Evolutionary conservation across 2,113 vertebrate genomes (phyloP).

Genomic region (Phalacrocorax brasilianus): DNA sequence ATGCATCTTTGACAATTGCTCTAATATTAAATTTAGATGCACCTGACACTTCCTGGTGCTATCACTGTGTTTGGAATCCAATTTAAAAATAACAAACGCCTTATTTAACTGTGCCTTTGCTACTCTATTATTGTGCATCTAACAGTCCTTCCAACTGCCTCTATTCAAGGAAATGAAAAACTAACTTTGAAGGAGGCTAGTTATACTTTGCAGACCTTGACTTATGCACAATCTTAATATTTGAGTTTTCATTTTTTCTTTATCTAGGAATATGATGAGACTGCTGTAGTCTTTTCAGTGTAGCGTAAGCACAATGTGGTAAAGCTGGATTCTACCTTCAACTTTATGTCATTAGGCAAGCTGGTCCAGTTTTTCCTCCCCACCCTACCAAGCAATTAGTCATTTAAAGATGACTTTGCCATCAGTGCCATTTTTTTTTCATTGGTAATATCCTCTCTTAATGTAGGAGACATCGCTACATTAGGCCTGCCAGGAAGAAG

Average conservation of each 20-base stretch:
- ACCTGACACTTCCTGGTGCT: not conserved
- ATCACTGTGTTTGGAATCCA: not conserved
- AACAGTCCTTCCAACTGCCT: not conserved
- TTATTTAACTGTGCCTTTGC: not conserved
- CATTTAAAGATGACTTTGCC: not conserved
- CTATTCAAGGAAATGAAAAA: not conserved
- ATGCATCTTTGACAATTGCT: slow-evolving; percentile 6
- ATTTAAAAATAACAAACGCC: not conserved
- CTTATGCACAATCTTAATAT: not conserved
- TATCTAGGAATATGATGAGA: not conserved
- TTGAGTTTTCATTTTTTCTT: not conserved
- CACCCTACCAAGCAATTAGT: not conserved
- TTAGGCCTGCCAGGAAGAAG: not conserved
- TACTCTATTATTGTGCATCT: not conserved
- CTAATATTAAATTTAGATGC: not conserved
- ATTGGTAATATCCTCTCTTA: not conserved
- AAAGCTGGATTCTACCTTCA: not conserved
- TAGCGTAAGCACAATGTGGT: not conserved
- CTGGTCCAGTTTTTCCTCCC: not conserved
- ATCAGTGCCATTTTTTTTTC: not conserved
- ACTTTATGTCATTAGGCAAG: not conserved
- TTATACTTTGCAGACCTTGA: not conserved
- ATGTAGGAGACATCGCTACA: not conserved
- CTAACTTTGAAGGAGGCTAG: not conserved
- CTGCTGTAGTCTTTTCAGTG: not conserved